Evolutionary conservation across 23 tunicate species (phyloP), one percentile per base, ranked within the genome.

Genomic region (Trididemnum nubilum): DNA sequence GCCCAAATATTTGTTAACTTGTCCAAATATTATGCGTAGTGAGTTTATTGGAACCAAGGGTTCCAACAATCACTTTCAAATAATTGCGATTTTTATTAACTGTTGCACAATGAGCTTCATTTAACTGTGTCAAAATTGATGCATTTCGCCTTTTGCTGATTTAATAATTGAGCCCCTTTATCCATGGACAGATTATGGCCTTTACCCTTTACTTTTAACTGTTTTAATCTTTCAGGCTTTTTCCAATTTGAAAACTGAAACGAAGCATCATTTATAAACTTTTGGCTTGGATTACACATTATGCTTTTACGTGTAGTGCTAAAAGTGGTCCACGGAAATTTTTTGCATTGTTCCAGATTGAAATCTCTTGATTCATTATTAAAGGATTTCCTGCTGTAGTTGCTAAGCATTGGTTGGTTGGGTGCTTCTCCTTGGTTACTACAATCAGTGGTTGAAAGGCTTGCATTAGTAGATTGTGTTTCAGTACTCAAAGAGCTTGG

Each of bases 1-100:
- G n/a, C n/a, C n/a, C n/a, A n/a, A n/a, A n/a, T n/a, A n/a, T n/a
- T n/a, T n/a, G n/a, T n/a, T n/a, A n/a, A n/a, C n/a, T n/a, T n/a
- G n/a, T n/a, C n/a, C n/a, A n/a, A n/a, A n/a, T n/a, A n/a, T n/a
- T n/a, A n/a, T n/a, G n/a, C n/a, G n/a, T n/a, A n/a, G n/a, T n/a
- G n/a, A n/a, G n/a, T n/a, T n/a, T n/a, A n/a, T n/a, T 69, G 23
- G 7, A 69, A 33, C 30, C 23, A 29, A 69, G 33, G 4, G 75
- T 69, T 33, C 33, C 75, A 69, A 69, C 33, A 5, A 69, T 29
- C 2, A 69, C 38, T n/a, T n/a, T n/a, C n/a, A n/a, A n/a, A n/a
- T n/a, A n/a, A n/a, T n/a, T n/a, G n/a, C n/a, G n/a, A n/a, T n/a
- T 69, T 69, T 34, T 7, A 29, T 69, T 69, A 9, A 69, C 39